Conservation (phyloP, 2,113 vertebrate genomes). For the Ellobius talpinus region DNA sequence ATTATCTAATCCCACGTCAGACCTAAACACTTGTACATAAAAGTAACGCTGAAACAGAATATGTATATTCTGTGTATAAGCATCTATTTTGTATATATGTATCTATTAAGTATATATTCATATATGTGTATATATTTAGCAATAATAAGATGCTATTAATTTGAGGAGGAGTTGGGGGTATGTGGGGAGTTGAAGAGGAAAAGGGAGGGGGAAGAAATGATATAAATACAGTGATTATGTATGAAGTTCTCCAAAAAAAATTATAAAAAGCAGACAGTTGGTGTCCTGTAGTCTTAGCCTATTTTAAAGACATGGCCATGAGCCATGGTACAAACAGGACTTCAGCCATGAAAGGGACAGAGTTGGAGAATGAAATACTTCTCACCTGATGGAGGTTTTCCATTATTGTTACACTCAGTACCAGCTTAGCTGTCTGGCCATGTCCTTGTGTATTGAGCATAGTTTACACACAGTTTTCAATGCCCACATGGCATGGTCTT, state of each 20-base stretch:
- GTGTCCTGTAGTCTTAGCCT: neutral
- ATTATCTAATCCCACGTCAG: neutral
- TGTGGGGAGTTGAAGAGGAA: neutral
- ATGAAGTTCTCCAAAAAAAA: neutral
- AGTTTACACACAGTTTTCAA: neutral
- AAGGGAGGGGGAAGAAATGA: neutral
- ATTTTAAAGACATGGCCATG: neutral
- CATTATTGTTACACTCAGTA: neutral
- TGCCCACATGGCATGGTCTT: neutral
- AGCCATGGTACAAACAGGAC: neutral
- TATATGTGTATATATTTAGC: neutral
- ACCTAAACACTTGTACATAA: neutral
- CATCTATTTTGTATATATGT: neutral
- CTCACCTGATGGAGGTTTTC: neutral
- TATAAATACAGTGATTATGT: neutral
- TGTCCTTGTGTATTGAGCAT: neutral
- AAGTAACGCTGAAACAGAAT: neutral
- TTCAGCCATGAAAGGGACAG: neutral
- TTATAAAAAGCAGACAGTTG: neutral
- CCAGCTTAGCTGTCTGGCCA: neutral
- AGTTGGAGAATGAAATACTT: neutral
- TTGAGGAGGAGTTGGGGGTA: neutral
- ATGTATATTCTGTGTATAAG: too few relatives aligned
- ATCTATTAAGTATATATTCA: neutral
- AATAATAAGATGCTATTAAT: neutral